Base-by-base conservation (phyloP, 2,888 invertebrate species). In the Mesorhabditis belari region DNA sequence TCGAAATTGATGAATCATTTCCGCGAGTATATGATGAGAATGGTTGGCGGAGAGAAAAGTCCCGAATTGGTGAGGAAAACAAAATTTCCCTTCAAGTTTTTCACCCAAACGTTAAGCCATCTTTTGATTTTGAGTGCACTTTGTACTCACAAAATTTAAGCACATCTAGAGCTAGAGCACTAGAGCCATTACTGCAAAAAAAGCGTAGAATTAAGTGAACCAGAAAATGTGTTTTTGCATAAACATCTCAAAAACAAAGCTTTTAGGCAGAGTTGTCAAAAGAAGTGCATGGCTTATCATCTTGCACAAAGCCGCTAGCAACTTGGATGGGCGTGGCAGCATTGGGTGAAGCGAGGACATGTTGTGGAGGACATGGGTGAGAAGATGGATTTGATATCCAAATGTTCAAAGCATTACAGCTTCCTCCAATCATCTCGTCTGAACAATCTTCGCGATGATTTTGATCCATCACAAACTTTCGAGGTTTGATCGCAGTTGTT, bases 341-440 rank as follows among this genome's bases (percentile, higher is more conserved):
- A 21, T 89, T 94, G 66, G 93, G 94, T 83, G 90, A 92, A 83
- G 91, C 91, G 76, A 85, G 95, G 62, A 94, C 94, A 83, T 89
- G 91, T 0, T 93, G 94, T 81, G 95, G 92, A 3, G 95, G 95
- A 5, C 94, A 95, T 83, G 95, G 95, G 0, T 89, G 54, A 87
- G 87, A 23, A 35, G 12, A 9, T 19, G 0, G 23, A 25, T 55
- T 55, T 19, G 9, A 6, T 12, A 3, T 2, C 17, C 12, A 55
- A 3, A 17, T n/a, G n/a, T n/a, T n/a, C n/a, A 35, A 35, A 35
- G 12, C 12, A 35, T 54, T 71, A 44, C 54, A 70, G 73, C 49
- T 71, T 64, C 55, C 67, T 75, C 35, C 68, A 67, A n/a, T 60
- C 65, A 35, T 72, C 72, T 21, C 88, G 90, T 71, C 84, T 94